Evolutionary conservation across 1,140 invertebrate genomes (phyloP), one percentile per base, ranked within the genome.

Genomic region (Caerostris extrusa): DNA sequence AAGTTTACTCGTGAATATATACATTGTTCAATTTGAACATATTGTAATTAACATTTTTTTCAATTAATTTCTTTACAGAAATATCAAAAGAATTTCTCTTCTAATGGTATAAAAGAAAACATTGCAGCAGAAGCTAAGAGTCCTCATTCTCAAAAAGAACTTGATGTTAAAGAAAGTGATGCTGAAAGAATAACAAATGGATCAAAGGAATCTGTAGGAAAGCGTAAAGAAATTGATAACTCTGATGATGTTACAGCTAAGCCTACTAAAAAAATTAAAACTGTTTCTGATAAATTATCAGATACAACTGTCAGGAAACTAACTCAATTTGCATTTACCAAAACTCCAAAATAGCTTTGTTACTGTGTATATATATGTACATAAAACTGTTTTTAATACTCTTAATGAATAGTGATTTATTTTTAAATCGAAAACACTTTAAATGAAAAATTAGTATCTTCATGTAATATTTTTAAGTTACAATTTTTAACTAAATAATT

Each of bases 241-340:
- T 34, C 71, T 56, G 77, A 91, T 17, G 64, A 71, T 10, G 17
- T n/a, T 67, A 56, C 67, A 56, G 6, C 56, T 7, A 91, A 91
- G 14, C n/a, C 81, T 34, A 34, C 34, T 10, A 91, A 91, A 85
- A 91, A 91, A 57, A 17, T 91, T 10, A 91, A 85, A 67, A 67
- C n/a, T 57, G 58, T 58, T 58, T 34, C 14, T 19, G 34, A 64
- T 34, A 91, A 91, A 57, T 58, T 81, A n/a, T 34, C 90, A 2
- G 77, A 91, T 83, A 61, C 90, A 7, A 91, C 90, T n/a, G n/a
- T 85, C 5, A 91, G 60, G 64, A 91, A 91, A 85, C 55, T 91
- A 85, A 91, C 90, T 19, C 90, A 91, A 34, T 91, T 82, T 91
- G 81, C 81, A 53, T 91, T 91, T 57, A 91, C 90, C 10, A 91